A percentile compares a stretch with the other conserved stretches of the same genome.
Evolutionary conservation across 2,888 invertebrate genomes (phyloP).

Genomic region (Physocephala rufipes): DNA sequence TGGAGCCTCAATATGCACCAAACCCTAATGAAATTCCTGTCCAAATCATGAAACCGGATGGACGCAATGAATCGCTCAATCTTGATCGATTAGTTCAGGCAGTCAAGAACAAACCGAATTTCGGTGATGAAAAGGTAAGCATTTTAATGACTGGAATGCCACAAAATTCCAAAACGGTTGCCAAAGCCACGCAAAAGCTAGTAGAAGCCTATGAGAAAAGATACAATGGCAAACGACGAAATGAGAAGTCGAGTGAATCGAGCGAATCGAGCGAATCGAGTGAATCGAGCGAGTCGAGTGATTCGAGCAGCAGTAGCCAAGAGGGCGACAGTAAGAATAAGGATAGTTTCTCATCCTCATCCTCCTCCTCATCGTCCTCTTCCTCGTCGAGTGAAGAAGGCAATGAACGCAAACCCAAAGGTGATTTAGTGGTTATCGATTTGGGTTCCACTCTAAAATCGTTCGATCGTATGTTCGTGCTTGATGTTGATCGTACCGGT

Average conservation of each 20-base stretch:
- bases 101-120: constrained; percentile 45
- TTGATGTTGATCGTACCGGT: constrained; percentile 55
- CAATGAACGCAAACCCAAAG: constrained; percentile 44
- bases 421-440: constrained; percentile 57
- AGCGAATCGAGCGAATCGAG: constrained; percentile 42
- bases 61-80: constrained; percentile 50
- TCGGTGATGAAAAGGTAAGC: constrained; percentile 58
- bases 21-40: constrained; percentile 50
- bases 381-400: constrained; percentile 55
- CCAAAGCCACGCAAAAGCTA: constrained; percentile 52
- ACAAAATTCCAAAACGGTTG: constrained; percentile 50
- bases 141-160: constrained; percentile 58
- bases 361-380: too few species aligned
- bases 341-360: too few species aligned
- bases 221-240: constrained; percentile 50
- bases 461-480: constrained; percentile 51
- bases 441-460: constrained; percentile 46
- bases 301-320: constrained; percentile 41
- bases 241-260: constrained; percentile 44
- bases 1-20: constrained; percentile 51
- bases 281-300: constrained; percentile 41
- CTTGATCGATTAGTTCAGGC: constrained; percentile 49
- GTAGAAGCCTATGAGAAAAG: constrained; percentile 57
- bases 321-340: too few species aligned
- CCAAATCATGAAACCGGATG: constrained; percentile 52